These are phyloP conservation scores for Strongylocentrotus purpuratus DNA, from an alignment of 35 echinoderm and acorn worm genomes.

Conservation along the genomic window DNA sequence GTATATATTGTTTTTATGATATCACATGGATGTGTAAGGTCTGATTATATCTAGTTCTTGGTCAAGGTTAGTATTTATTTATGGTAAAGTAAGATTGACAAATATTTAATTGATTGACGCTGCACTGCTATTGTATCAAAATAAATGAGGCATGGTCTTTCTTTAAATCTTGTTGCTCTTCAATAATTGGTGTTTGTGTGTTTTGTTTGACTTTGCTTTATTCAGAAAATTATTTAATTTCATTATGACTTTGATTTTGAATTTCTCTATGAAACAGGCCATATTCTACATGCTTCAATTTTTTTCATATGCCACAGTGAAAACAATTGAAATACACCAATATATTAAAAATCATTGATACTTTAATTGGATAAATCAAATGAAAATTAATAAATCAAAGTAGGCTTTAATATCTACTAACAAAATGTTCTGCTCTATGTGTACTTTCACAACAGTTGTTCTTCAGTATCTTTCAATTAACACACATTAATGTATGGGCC, in stretches of 20 bases:
- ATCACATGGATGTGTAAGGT: neutral
- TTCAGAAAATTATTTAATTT: too few relatives aligned
- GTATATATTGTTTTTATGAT: constrained; percentile 48
- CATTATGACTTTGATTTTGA: too few relatives aligned
- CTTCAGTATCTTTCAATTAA: too few relatives aligned
- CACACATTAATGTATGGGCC: neutral
- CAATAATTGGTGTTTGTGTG: neutral
- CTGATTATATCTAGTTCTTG: neutral
- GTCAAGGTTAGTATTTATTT: constrained; percentile 24
- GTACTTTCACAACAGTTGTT: neutral
- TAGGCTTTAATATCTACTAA: neutral
- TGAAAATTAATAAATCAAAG: neutral
- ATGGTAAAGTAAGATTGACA: neutral
- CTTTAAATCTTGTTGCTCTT: neutral
- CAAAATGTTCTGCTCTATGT: neutral
- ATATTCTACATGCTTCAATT: too few relatives aligned
- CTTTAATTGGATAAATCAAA: neutral
- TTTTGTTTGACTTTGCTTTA: neutral
- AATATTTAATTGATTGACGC: constrained; percentile 39
- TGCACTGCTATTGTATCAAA: constrained; percentile 35
- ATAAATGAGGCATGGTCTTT: constrained; percentile 33
- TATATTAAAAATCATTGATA: neutral
- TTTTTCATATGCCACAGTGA: too few relatives aligned
- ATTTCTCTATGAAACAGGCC: too few relatives aligned
- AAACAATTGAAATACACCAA: neutral